Evolutionary conservation across 2,113 vertebrate species (phyloP).

Genomic region (Melanostigma gelatinosum): DNA sequence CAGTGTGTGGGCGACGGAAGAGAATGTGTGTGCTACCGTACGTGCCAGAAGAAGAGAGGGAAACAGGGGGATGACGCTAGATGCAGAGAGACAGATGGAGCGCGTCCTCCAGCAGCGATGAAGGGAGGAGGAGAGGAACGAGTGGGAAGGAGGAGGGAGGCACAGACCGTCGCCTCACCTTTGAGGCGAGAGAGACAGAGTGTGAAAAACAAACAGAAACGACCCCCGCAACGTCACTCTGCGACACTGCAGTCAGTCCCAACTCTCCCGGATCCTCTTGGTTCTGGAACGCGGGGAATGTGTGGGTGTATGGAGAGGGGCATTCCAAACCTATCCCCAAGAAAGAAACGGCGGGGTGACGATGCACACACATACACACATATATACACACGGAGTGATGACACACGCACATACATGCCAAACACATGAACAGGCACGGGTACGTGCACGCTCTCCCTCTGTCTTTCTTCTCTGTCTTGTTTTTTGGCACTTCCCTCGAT

Average conservation of each 20-base stretch:
- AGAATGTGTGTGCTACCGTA: constrained; percentile 30
- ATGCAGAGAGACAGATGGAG: constrained; percentile 48
- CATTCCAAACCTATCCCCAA: background rate
- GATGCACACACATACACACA: constrained; percentile 9
- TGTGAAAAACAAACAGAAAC: constrained; percentile 17
- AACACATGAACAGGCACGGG: constrained; percentile 4
- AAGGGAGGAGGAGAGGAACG: constrained; percentile 15
- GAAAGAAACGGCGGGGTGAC: background rate
- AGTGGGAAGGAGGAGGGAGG: background rate
- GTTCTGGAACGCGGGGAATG: background rate
- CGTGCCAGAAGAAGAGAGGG: constrained; percentile 22
- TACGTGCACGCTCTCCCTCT: background rate
- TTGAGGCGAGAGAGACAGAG: constrained; percentile 3
- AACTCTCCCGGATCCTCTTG: background rate
- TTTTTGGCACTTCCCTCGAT: constrained; percentile 40
- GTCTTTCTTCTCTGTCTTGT: constrained; percentile 15
- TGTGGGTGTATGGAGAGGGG: background rate
- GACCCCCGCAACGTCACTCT: background rate
- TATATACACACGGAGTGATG: constrained; percentile 9
- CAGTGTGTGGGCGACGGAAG: background rate
- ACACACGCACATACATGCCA: constrained; percentile 1
- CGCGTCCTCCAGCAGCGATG: constrained; percentile 34
- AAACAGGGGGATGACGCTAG: constrained; percentile 1
- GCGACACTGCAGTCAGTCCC: background rate
- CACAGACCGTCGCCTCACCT: constrained; percentile 5